Evolutionary conservation across 1,140 invertebrate genomes (phyloP).

Genomic region (Drosophila melanica): DNA sequence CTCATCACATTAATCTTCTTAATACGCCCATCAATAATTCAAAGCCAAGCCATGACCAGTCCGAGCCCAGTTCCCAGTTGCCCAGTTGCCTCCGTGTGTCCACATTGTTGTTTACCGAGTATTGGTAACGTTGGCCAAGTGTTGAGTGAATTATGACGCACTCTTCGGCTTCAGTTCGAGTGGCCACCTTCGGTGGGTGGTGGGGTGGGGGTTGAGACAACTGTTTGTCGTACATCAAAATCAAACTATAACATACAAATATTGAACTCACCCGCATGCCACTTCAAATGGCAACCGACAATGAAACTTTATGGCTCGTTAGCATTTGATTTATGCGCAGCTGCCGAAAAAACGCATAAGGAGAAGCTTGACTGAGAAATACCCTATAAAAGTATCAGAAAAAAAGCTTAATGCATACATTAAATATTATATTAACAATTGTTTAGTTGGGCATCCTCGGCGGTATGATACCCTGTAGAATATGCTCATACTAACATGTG

Average conservation of each 20-base stretch:
- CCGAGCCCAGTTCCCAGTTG: conserved; percentile 37
- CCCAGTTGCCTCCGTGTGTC: conserved; percentile 17
- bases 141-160: conserved; percentile 77
- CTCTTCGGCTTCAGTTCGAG: conserved; percentile 42
- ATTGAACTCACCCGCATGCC: conserved; percentile 54
- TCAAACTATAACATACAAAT: conserved; percentile 71
- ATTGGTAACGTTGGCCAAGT: conserved; percentile 50
- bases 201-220: conserved; percentile 27
- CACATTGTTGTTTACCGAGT: conserved; percentile 24
- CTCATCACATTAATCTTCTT: conserved; percentile 83
- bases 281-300: conserved; percentile 55
- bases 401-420: not conserved
- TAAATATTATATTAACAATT: too few relatives aligned
- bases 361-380: not conserved
- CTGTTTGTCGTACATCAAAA: conserved; percentile 78
- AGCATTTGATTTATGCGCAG: conserved; percentile 68
- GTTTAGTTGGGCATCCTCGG: too few relatives aligned
- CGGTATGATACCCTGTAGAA: too few relatives aligned
- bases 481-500: too few relatives aligned
- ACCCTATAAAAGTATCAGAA: not conserved
- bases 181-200: conserved; percentile 42
- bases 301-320: conserved; percentile 76
- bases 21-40: conserved; percentile 83
- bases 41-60: conserved; percentile 77
- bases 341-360: conserved; percentile 12